Evolutionary conservation across 2,888 invertebrate species (phyloP).

Genomic region (Erebia epiphron): DNA sequence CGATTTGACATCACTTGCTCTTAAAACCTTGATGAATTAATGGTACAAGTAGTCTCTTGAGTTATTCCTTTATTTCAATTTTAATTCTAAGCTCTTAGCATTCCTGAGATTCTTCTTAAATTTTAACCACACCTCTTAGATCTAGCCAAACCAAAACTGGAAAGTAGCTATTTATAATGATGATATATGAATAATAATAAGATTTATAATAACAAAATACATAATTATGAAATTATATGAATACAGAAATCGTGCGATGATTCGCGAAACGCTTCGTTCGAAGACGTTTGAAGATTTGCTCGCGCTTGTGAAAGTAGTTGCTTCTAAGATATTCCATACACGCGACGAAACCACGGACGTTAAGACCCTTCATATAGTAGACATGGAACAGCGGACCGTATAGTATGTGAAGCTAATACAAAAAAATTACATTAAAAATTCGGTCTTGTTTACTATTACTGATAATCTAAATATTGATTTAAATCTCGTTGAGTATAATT

Average conservation of each 20-base stretch:
- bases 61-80: too few relatives aligned
- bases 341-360: slow-evolving; percentile 60
- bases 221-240: slow-evolving; percentile 16
- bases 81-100: too few relatives aligned
- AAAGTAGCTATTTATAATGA: not conserved
- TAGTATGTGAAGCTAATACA: not conserved
- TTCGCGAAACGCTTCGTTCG: slow-evolving; percentile 32
- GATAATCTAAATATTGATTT: too few relatives aligned
- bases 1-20: too few relatives aligned
- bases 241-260: slow-evolving; percentile 27
- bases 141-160: not conserved
- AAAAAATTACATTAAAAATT: not conserved
- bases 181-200: not conserved
- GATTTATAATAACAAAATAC: not conserved
- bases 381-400: slow-evolving; percentile 4
- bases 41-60: too few relatives aligned
- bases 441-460: too few relatives aligned
- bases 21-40: too few relatives aligned
- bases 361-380: slow-evolving; percentile 52
- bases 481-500: too few relatives aligned
- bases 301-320: slow-evolving; percentile 70
- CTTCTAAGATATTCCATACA: slow-evolving; percentile 70
- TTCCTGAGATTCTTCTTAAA: too few relatives aligned
- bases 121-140: too few relatives aligned
- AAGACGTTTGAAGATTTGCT: slow-evolving; percentile 56